Percentiles rank a stretch among this genome's conserved stretches.
Evolutionary conservation across 2,113 vertebrate species (phyloP).

Genomic region (Rhinolophus ferrumequinum): DNA sequence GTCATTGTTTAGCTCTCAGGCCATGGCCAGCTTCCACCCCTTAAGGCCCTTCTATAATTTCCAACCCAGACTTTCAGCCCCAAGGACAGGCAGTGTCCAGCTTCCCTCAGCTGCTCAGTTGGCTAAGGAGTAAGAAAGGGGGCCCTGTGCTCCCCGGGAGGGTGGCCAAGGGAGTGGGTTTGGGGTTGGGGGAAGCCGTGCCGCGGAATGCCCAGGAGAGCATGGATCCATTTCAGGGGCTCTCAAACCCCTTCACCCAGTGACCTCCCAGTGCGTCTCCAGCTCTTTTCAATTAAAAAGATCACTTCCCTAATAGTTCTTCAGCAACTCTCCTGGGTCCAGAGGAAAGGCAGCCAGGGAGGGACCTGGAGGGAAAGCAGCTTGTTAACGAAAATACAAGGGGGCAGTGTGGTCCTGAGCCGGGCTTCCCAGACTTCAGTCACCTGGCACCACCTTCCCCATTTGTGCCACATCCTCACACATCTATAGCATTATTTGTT

Average conservation of each 20-base stretch:
- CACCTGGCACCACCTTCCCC: not conserved
- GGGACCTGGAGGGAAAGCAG: not conserved
- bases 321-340: not conserved
- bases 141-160: not conserved
- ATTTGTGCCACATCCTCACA: not conserved
- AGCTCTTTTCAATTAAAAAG: not conserved
- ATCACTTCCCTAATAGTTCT: not conserved
- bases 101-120: not conserved
- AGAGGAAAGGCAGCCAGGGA: not conserved
- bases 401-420: not conserved
- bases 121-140: not conserved
- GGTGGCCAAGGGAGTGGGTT: not conserved
- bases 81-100: not conserved
- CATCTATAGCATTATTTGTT: not conserved
- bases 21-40: not conserved
- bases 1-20: not conserved
- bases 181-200: not conserved
- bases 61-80: not conserved
- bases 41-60: not conserved
- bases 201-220: not conserved
- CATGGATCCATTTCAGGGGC: not conserved
- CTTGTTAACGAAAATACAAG: not conserved
- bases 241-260: not conserved
- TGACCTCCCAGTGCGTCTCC: not conserved
- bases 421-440: too few relatives aligned